Conservation (phyloP, 2,113 vertebrate genomes). For the Macrotis lagotis region DNA sequence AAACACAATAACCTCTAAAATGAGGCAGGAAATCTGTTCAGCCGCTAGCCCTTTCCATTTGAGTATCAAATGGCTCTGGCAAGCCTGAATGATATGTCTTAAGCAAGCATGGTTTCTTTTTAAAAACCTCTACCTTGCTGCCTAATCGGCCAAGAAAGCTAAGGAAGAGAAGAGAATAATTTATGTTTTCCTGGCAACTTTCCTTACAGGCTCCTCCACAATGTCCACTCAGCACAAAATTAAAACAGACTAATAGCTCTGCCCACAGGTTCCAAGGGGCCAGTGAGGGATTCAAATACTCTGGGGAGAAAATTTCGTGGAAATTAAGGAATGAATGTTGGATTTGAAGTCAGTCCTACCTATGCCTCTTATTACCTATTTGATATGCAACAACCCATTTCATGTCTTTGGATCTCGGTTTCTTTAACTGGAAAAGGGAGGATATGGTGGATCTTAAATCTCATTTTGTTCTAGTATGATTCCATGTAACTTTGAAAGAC, state of each 20-base stretch:
- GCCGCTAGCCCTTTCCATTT: constrained; percentile 26
- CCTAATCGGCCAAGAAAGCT: constrained; percentile 16
- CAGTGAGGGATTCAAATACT: background rate
- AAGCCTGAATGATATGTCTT: constrained; percentile 19
- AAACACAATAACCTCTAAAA: background rate
- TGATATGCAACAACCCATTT: background rate
- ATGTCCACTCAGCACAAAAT: constrained; percentile 14
- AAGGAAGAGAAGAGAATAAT: constrained; percentile 2
- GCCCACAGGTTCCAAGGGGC: background rate
- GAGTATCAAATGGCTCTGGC: constrained; percentile 49
- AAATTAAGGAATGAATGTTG: background rate
- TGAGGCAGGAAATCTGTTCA: background rate
- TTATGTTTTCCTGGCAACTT: background rate
- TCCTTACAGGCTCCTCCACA: background rate
- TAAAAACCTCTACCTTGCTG: constrained; percentile 44
- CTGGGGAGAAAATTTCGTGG: background rate
- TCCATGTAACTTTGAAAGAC: background rate
- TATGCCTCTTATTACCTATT: background rate
- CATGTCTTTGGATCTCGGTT: background rate
- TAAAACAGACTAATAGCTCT: constrained; percentile 28
- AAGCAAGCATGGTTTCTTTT: constrained; percentile 48
- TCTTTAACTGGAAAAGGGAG: background rate
- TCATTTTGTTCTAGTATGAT: background rate
- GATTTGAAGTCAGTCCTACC: background rate
- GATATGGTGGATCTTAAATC: background rate